These are phyloP conservation scores for Lacerta bilineata DNA, from an alignment of 2,797 vertebrate genomes.

Conservation along the genomic window DNA sequence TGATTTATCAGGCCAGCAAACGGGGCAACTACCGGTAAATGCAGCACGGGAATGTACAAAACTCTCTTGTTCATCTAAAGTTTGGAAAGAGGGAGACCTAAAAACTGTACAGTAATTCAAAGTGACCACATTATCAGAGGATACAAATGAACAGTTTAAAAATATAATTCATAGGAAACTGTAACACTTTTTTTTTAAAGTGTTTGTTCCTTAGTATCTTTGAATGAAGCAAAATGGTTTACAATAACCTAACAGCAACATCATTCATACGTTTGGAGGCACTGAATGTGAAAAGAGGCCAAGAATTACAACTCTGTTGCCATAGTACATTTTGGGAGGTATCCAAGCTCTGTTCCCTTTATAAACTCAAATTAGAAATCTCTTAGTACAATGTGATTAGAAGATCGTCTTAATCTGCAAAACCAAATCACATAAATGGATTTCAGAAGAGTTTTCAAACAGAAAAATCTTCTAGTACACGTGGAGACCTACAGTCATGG, in stretches of 20 bases:
- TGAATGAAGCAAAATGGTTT: slow-evolving; percentile 42
- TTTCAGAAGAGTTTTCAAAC: slow-evolving; percentile 62
- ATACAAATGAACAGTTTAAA: slow-evolving; percentile 60
- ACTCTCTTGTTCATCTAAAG: neutral
- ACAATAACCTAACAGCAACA: slow-evolving; percentile 23
- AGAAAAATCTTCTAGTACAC: neutral
- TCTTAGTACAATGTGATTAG: slow-evolving; percentile 55
- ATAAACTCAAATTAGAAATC: slow-evolving; percentile 54
- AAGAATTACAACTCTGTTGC: neutral
- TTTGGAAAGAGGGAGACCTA: neutral
- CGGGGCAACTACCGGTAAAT: neutral
- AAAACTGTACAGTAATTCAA: neutral
- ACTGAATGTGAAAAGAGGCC: neutral
- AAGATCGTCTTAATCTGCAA: slow-evolving; percentile 66
- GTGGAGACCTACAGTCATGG: neutral
- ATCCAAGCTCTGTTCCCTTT: slow-evolving; percentile 48
- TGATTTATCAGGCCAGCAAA: neutral
- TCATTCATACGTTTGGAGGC: neutral
- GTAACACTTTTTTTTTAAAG: slow-evolving; percentile 62
- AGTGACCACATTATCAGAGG: slow-evolving; percentile 15
- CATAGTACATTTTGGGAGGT: neutral
- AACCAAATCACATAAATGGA: slow-evolving; percentile 61
- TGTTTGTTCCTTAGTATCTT: slow-evolving; percentile 56
- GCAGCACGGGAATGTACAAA: neutral
- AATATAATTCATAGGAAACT: slow-evolving; percentile 53